Base-by-base conservation (phyloP, 2,797 vertebrate species). In the Lithobates pipiens region DNA sequence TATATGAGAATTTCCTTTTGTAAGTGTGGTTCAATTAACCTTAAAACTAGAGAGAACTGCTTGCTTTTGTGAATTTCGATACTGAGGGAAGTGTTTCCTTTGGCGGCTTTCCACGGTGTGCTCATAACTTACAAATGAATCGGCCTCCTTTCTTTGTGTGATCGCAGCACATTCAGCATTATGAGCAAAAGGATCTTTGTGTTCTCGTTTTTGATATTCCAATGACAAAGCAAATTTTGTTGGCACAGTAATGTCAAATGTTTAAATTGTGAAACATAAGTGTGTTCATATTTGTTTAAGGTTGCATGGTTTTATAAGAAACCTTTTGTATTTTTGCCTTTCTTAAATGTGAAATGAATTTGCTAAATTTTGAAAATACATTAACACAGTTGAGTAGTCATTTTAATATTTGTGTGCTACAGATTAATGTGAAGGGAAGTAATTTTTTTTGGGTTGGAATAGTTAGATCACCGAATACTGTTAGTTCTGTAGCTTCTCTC, bases 1-100 rank as follows among this genome's bases (percentile, higher is more conserved):
- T 72, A 72, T 65, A 25, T 50, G 46, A 50, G 76, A 74, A 50
- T 54, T 79, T 85, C 70, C 76, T 67, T 57, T n/a, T 32, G 27
- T 54, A 67, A 27, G 69, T 67, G 25, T 71, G 34, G 71, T 68
- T 25, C 54, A 72, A 27, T 77, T 29, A 71, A 29, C 54, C 36
- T 65, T 69, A 21, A 61, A 61, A 34, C 36, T 25, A 79, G 23
- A 34, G 68, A 16, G 54, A 73, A 68, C 77, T 75, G 77, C 84
- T 39, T 5, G 42, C 83, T 68, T 67, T 72, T 39, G 77, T 80
- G 84, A 80, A 80, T 85, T 80, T 85, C 68, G 77, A 85, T 85
- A 75, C 84, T 54, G 10, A 42, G 67, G 29, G 70, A 79, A 50
- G 77, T 80, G 44, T 80, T 80, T 85, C 46, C 73, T 75, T 80